phyloP scores from a whole-genome alignment of 2,113 vertebrate genomes.

The Perca fluviatilis region DNA sequence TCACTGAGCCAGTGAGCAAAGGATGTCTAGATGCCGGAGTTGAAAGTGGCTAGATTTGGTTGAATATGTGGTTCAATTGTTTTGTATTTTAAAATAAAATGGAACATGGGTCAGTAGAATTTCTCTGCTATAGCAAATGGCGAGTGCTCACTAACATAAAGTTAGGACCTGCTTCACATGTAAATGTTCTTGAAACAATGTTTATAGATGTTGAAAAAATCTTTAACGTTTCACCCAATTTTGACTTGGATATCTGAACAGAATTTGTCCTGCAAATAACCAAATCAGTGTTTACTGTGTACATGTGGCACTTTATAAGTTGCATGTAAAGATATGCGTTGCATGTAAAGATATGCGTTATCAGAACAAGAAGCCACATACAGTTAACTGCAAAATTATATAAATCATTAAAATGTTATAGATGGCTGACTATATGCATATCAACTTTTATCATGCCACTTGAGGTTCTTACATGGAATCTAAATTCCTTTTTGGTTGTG shows the following conservation, averaged over 20 bases:
- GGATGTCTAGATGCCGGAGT: no score
- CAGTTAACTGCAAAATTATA: background rate
- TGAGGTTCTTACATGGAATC: background rate
- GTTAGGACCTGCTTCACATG: background rate
- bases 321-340: background rate
- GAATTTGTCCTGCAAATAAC: background rate
- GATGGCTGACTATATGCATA: background rate
- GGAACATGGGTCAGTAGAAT: background rate
- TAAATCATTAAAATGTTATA: background rate
- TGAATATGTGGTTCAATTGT: no score
- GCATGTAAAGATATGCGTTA: background rate
- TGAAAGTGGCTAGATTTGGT: no score
- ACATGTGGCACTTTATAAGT: background rate
- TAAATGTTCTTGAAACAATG: background rate
- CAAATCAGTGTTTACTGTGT: background rate
- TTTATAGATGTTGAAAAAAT: background rate
- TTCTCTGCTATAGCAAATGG: background rate
- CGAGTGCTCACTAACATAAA: no score
- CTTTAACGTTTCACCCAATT: background rate
- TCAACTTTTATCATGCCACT: background rate
- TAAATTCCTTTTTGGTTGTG: slow-evolving; percentile 8
- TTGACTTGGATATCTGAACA: background rate
- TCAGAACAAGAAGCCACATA: background rate
- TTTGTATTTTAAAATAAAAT: background rate
- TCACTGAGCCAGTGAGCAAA: no score